These are phyloP conservation scores for Micromussa lordhowensis DNA, from an alignment of 92 coral and sea anemone species.

Conservation along the genomic window DNA sequence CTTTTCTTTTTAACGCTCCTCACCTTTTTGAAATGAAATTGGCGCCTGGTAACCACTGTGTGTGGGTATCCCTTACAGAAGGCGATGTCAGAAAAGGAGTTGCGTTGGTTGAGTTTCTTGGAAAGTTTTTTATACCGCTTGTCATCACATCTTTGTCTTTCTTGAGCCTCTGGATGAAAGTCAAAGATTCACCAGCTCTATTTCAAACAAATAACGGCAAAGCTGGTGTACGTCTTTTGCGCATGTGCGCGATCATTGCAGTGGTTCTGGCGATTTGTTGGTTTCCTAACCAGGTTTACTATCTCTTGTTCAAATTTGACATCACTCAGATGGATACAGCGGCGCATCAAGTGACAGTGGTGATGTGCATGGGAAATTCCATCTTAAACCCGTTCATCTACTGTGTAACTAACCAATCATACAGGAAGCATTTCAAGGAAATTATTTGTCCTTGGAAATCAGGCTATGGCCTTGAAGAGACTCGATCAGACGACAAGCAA, in stretches of 20 bases:
- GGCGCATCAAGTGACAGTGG: constrained; percentile 75
- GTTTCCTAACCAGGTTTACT: constrained; percentile 86
- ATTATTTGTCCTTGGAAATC: constrained; percentile 13
- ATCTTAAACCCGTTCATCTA: constrained; percentile 83
- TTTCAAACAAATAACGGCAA: constrained; percentile 70
- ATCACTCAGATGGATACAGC: constrained; percentile 69
- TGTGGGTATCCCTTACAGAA: constrained; percentile 64
- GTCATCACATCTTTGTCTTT: constrained; percentile 63
- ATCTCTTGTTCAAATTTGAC: constrained; percentile 83
- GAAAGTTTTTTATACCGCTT: constrained; percentile 74
- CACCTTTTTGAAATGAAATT: constrained; percentile 76
- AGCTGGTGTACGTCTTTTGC: constrained; percentile 78
- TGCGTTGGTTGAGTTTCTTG: constrained; percentile 72
- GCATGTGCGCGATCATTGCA: constrained; percentile 81
- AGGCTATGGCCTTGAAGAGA: neutral
- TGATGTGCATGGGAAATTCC: constrained; percentile 81
- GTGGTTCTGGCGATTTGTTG: constrained; percentile 71
- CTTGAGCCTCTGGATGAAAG: constrained; percentile 63
- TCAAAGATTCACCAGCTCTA: constrained; percentile 67
- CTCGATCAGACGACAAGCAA: neutral
- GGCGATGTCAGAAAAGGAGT: constrained; percentile 54
- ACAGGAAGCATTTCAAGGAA: constrained; percentile 46
- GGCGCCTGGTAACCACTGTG: constrained; percentile 43
- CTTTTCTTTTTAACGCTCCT: constrained; percentile 73
- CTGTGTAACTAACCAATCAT: constrained; percentile 68